phyloP scores from a whole-genome alignment of 2,888 invertebrate species.

The Tupiocoris notatus region DNA sequence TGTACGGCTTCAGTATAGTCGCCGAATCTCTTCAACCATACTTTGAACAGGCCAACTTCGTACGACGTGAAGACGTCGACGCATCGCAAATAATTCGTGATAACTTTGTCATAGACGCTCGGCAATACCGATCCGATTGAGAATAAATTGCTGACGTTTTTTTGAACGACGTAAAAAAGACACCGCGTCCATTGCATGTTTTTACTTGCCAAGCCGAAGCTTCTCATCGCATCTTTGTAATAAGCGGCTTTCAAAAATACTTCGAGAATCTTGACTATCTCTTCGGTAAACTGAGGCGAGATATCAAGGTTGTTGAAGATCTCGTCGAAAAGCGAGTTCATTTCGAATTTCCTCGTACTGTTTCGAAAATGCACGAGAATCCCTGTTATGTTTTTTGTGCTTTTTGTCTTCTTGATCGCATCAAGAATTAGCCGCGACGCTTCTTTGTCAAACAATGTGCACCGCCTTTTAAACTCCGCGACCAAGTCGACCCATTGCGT shows the following conservation, averaged over 20 bases:
- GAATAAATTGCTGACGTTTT: slow-evolving; percentile 9
- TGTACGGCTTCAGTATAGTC: slow-evolving; percentile 20
- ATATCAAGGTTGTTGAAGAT: slow-evolving; percentile 19
- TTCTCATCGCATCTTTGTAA: slow-evolving; percentile 17
- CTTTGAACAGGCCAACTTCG: slow-evolving; percentile 32
- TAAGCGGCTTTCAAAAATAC: slow-evolving; percentile 25
- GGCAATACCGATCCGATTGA: slow-evolving; percentile 19
- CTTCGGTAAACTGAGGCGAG: slow-evolving; percentile 17
- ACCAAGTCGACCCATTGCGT: slow-evolving; percentile 7
- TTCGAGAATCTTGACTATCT: slow-evolving; percentile 11
- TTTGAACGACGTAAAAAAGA: slow-evolving; percentile 26
- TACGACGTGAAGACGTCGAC: slow-evolving; percentile 28
- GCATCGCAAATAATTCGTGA: slow-evolving; percentile 15
- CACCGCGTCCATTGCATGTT: slow-evolving; percentile 28
- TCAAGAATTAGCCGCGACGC: slow-evolving; percentile 17
- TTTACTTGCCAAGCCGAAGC: slow-evolving; percentile 25
- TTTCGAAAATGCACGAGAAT: slow-evolving; percentile 16
- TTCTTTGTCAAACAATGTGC: slow-evolving; percentile 14
- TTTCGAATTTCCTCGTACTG: slow-evolving; percentile 13
- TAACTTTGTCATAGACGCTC: slow-evolving; percentile 20
- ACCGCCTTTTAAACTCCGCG: slow-evolving; percentile 14
- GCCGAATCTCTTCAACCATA: slow-evolving; percentile 15
- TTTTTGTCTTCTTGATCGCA: slow-evolving; percentile 29
- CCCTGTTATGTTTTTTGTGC: slow-evolving; percentile 18
- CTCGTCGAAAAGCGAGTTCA: slow-evolving; percentile 14